Conservation (phyloP, 1,140 invertebrate genomes). For the Lordiphosa mommai region DNA sequence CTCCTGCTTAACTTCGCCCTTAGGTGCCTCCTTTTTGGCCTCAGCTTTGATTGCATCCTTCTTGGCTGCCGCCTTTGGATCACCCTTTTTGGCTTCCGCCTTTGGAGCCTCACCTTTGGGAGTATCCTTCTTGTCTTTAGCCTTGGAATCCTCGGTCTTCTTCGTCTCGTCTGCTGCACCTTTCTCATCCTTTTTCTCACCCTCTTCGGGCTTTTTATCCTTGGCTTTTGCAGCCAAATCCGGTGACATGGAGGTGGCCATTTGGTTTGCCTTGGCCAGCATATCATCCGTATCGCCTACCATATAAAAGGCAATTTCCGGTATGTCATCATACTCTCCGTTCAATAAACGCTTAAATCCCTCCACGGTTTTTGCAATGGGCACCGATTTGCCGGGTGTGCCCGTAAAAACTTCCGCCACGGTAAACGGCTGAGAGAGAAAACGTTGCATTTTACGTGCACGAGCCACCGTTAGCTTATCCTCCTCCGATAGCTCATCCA, state of each 20-base stretch:
- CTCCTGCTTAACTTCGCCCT: too few relatives aligned
- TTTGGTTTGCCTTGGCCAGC: slow-evolving; percentile 86
- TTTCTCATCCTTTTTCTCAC: too few relatives aligned
- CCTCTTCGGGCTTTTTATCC: slow-evolving; percentile 2
- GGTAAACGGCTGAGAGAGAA: slow-evolving; percentile 91
- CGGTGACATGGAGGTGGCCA: slow-evolving; percentile 80
- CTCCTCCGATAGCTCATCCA: slow-evolving; percentile 93
- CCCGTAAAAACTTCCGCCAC: slow-evolving; percentile 88
- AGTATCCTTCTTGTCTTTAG: too few relatives aligned
- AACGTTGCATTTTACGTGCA: slow-evolving; percentile 90
- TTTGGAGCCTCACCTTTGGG: too few relatives aligned
- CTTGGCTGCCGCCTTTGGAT: too few relatives aligned
- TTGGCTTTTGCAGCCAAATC: slow-evolving; percentile 1
- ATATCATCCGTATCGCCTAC: slow-evolving; percentile 91
- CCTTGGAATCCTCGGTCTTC: too few relatives aligned
- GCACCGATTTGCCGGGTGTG: slow-evolving; percentile 83
- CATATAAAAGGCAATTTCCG: slow-evolving; percentile 94
- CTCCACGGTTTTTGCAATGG: slow-evolving; percentile 83
- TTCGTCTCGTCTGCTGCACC: too few relatives aligned
- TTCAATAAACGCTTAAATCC: slow-evolving; percentile 81
- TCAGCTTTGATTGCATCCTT: too few relatives aligned
- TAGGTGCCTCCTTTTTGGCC: too few relatives aligned
- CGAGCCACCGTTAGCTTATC: slow-evolving; percentile 90
- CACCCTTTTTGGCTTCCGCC: too few relatives aligned
- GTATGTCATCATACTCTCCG: slow-evolving; percentile 90